Percentiles rank a stretch among this genome's conserved stretches.
These are phyloP conservation scores for Ataeniobius toweri DNA, from an alignment of 2,797 vertebrate species.

Conservation along the genomic window DNA sequence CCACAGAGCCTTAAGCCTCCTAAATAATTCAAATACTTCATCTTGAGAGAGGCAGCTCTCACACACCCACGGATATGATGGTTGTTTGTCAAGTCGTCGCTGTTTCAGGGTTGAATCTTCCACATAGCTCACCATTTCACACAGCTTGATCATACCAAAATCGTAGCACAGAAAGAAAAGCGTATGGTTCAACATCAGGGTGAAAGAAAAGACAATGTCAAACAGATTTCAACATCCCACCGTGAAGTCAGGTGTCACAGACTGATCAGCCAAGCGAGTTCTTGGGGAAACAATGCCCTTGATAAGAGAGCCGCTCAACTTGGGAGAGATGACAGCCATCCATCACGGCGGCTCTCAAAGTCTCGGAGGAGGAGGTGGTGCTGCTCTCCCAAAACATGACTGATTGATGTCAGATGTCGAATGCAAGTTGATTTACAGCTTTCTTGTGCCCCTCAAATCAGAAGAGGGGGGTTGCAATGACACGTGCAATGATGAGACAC, in stretches of 20 bases:
- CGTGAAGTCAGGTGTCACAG: slow-evolving; percentile 34
- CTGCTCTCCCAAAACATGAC: slow-evolving; percentile 71
- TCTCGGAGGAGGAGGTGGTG: slow-evolving; percentile 60
- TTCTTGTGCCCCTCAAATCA: slow-evolving; percentile 52
- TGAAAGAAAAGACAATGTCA: slow-evolving; percentile 33
- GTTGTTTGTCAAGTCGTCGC: slow-evolving; percentile 37
- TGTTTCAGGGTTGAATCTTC: slow-evolving; percentile 29
- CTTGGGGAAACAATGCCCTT: slow-evolving; percentile 68
- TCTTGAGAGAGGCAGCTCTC: slow-evolving; percentile 38
- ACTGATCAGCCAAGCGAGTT: slow-evolving; percentile 55
- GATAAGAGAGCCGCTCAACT: slow-evolving; percentile 70
- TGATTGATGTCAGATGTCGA: slow-evolving; percentile 76
- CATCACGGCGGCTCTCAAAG: slow-evolving; percentile 61
- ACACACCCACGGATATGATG: slow-evolving; percentile 33
- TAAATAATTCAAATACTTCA: slow-evolving; percentile 63
- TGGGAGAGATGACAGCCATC: slow-evolving; percentile 69
- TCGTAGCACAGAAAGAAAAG: neutral
- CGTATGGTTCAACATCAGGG: neutral
- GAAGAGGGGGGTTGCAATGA: neutral
- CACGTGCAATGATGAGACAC: slow-evolving; percentile 21
- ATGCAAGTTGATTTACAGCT: slow-evolving; percentile 76
- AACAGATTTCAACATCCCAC: slow-evolving; percentile 30
- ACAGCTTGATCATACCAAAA: neutral
- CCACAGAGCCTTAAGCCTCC: slow-evolving; percentile 58
- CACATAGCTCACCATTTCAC: slow-evolving; percentile 13